Conservation (phyloP, 2,113 vertebrate species). For the Cettia cetti region DNA sequence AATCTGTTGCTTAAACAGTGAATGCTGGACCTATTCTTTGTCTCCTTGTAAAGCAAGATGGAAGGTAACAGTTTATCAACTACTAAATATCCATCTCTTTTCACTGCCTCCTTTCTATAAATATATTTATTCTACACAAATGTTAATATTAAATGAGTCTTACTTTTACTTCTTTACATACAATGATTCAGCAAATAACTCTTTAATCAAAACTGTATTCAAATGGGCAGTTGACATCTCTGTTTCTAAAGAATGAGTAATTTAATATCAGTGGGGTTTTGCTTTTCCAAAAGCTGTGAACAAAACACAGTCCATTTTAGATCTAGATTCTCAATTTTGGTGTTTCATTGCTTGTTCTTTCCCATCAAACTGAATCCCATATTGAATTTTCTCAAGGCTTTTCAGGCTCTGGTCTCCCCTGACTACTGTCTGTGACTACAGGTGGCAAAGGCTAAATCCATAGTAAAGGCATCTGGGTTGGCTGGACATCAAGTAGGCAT, state of each 20-base stretch:
- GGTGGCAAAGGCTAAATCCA: background rate
- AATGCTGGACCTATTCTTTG: background rate
- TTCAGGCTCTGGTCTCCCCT: background rate
- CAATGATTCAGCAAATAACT: background rate
- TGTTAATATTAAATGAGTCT: background rate
- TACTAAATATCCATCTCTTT: background rate
- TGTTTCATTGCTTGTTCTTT: background rate
- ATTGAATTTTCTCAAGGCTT: background rate
- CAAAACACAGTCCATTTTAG: background rate
- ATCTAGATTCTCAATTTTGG: background rate
- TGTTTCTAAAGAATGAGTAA: background rate
- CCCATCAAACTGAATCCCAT: background rate
- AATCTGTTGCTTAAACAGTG: background rate
- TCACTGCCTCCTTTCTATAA: background rate
- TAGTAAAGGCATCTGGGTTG: background rate
- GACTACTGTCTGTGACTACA: background rate
- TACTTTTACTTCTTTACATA: background rate
- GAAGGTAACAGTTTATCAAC: background rate
- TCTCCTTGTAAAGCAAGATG: background rate
- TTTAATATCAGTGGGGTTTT: background rate
- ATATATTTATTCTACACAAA: background rate
- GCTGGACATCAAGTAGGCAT: background rate
- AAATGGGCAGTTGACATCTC: background rate
- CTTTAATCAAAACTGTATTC: background rate
- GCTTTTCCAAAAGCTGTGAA: background rate